These are phyloP conservation scores for Onthophagus taurus DNA, from an alignment of 1,140 invertebrate species.

Conservation along the genomic window DNA sequence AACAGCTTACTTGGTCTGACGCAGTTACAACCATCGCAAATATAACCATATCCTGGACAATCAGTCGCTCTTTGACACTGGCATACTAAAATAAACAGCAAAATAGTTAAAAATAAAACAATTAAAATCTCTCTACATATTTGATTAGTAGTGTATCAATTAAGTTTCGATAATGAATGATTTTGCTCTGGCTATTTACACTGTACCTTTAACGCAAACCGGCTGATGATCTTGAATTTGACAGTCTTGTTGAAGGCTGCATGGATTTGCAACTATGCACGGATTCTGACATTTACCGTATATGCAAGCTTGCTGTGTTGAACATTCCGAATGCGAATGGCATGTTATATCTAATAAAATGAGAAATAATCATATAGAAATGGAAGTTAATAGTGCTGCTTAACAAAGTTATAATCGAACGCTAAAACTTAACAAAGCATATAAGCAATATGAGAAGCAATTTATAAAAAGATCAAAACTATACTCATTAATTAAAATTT, in stretches of 20 bases:
- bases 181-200: slow-evolving; percentile 8
- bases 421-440: slow-evolving; percentile 12
- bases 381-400: neutral
- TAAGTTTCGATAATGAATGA: neutral
- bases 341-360: slow-evolving; percentile 55
- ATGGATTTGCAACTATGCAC: slow-evolving; percentile 49
- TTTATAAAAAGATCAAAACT: slow-evolving; percentile 13
- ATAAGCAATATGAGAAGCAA: slow-evolving; percentile 17
- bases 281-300: slow-evolving; percentile 66
- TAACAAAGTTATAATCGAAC: neutral
- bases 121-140: too few species aligned
- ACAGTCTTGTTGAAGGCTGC: slow-evolving; percentile 56
- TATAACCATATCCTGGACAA: slow-evolving; percentile 44
- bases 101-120: neutral
- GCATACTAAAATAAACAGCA: slow-evolving; percentile 44
- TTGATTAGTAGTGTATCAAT: too few species aligned
- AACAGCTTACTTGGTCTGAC: slow-evolving; percentile 42
- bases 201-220: slow-evolving; percentile 62
- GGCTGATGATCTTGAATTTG: slow-evolving; percentile 68
- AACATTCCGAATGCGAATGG: slow-evolving; percentile 58
- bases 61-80: slow-evolving; percentile 55
- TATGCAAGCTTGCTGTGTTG: slow-evolving; percentile 64
- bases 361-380: slow-evolving; percentile 18
- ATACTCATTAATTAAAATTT: slow-evolving; percentile 7
- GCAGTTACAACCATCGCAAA: slow-evolving; percentile 60